These are phyloP conservation scores for Daubentonia madagascariensis DNA, from an alignment of 2,113 vertebrate species.

Conservation along the genomic window DNA sequence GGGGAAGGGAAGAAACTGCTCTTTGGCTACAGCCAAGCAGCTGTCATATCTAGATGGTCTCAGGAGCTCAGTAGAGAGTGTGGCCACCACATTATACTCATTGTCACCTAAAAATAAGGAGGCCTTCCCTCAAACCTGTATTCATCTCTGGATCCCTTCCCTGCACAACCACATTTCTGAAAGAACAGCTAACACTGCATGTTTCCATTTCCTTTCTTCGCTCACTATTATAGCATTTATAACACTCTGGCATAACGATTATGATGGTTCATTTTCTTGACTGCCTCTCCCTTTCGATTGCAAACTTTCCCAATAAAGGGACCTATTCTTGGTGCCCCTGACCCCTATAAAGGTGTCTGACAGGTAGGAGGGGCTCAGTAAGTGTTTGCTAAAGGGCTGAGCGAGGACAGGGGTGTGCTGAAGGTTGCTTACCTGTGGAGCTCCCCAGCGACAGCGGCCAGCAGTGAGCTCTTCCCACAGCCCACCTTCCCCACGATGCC, in stretches of 20 bases:
- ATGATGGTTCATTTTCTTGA: neutral
- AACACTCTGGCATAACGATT: neutral
- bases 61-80: neutral
- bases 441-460: conserved; percentile 94
- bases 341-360: neutral
- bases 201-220: neutral
- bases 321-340: neutral
- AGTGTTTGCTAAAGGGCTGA: neutral
- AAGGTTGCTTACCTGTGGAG: conserved; percentile 88
- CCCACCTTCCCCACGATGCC: conserved; percentile 96
- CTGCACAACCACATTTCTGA: neutral
- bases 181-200: neutral
- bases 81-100: neutral
- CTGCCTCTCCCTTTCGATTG: neutral
- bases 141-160: neutral
- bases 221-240: neutral
- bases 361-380: neutral
- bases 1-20: neutral
- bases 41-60: neutral
- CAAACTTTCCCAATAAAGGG: conserved; percentile 2
- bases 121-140: neutral
- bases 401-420: neutral
- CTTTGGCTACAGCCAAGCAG: neutral
- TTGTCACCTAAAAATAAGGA: neutral
- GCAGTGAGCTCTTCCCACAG: conserved; percentile 94